phyloP scores from a whole-genome alignment of 2,888 invertebrate species.

The Agrilus biguttatus region DNA sequence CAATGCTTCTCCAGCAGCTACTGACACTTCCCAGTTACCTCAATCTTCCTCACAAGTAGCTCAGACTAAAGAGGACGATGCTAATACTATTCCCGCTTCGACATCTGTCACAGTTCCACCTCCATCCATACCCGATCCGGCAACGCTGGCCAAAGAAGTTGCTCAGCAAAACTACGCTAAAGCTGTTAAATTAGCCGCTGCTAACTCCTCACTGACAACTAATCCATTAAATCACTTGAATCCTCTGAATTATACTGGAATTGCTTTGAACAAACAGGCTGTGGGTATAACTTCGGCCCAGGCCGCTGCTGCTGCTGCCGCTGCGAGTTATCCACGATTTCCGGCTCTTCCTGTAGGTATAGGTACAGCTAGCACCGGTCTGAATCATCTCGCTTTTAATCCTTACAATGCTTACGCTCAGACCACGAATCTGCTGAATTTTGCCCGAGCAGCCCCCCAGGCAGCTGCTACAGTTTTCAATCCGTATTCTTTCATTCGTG shows the following conservation, averaged over 20 bases:
- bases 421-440: conserved; percentile 19
- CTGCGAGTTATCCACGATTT: conserved; percentile 18
- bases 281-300: conserved; percentile 29
- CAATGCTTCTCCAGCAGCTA: conserved; percentile 22
- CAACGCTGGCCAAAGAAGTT: conserved; percentile 61
- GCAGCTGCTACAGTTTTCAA: conserved; percentile 22
- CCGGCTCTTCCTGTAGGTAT: conserved; percentile 21
- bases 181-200: conserved; percentile 48
- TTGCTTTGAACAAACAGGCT: conserved; percentile 51
- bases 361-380: conserved; percentile 21
- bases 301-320: conserved; percentile 11
- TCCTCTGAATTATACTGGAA: conserved; percentile 54
- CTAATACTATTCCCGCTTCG: conserved; percentile 9
- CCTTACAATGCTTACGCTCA: conserved; percentile 26
- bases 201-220: conserved; percentile 18
- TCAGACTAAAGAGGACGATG: conserved; percentile 13
- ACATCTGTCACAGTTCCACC: conserved; percentile 17
- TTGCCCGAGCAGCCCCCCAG: conserved; percentile 24
- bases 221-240: conserved; percentile 35
- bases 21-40: conserved; percentile 17
- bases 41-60: conserved; percentile 15
- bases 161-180: conserved; percentile 74
- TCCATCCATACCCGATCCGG: conserved; percentile 38
- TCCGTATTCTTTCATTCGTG: conserved; percentile 34
- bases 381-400: conserved; percentile 18